Conservation (phyloP, 1,140 invertebrate species). For the Trissolcus basalis region DNA sequence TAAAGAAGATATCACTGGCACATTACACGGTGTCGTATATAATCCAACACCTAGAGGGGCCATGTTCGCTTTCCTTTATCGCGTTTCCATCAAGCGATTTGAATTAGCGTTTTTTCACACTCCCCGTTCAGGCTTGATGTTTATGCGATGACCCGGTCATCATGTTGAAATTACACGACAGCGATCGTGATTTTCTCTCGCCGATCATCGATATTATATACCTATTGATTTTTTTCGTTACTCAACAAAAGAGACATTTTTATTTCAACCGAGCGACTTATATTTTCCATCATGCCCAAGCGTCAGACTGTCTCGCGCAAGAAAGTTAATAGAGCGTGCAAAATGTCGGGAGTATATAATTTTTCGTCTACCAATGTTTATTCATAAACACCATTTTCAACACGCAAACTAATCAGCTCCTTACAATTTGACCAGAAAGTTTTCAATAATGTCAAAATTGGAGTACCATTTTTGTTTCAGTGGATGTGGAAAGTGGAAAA, state of each 20-base stretch:
- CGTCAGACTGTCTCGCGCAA: constrained; percentile 43
- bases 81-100: constrained; percentile 4
- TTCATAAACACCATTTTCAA: constrained; percentile 14
- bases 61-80: constrained; percentile 20
- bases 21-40: constrained; percentile 44
- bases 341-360: constrained; percentile 24
- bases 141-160: neutral
- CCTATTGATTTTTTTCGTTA: no score
- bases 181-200: constrained; percentile 2
- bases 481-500: no score
- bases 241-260: no score
- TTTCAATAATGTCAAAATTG: no score
- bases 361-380: constrained; percentile 4
- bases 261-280: no score
- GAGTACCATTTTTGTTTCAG: no score
- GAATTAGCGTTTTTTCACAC: constrained; percentile 14
- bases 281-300: constrained; percentile 2
- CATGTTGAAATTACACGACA: no score
- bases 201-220: constrained; percentile 5
- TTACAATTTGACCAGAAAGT: constrained; percentile 26
- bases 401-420: constrained; percentile 23
- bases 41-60: constrained; percentile 26
- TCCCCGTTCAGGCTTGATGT: neutral
- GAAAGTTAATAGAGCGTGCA: constrained; percentile 47
- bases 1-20: constrained; percentile 42